These are phyloP conservation scores for Etheostoma cragini DNA, from an alignment of 2,113 vertebrate species.

Conservation along the genomic window DNA sequence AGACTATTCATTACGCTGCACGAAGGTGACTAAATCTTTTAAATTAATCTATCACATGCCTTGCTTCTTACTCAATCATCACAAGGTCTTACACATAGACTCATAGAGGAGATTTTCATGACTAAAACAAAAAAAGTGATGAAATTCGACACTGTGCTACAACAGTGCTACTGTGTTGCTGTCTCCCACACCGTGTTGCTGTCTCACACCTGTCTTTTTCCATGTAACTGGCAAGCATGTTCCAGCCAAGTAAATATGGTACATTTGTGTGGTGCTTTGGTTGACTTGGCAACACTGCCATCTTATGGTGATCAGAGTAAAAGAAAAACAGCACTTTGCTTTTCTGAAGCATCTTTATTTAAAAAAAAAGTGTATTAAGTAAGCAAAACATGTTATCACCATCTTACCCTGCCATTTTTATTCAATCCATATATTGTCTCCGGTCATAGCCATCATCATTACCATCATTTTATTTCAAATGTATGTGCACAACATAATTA, in stretches of 20 bases:
- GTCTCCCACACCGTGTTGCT: slow-evolving; percentile 10
- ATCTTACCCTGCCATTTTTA: background rate
- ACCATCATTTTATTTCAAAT: slow-evolving; percentile 17
- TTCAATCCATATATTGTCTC: background rate
- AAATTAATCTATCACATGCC: slow-evolving; percentile 1
- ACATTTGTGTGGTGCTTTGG: slow-evolving; percentile 23
- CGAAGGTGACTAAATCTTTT: slow-evolving; percentile 35
- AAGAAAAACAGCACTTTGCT: background rate
- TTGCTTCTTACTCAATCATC: background rate
- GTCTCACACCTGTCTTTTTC: background rate
- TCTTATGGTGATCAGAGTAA: slow-evolving; percentile 74
- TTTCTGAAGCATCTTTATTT: slow-evolving; percentile 42
- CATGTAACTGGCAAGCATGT: slow-evolving; percentile 42
- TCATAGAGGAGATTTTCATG: background rate
- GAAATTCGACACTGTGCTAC: background rate
- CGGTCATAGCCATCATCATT: slow-evolving; percentile 20
- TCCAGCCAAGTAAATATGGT: slow-evolving; percentile 30
- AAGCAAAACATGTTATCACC: slow-evolving; percentile 7
- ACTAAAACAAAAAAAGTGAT: background rate
- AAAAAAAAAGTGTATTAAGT: slow-evolving; percentile 25
- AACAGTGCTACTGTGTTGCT: background rate
- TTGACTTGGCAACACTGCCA: slow-evolving; percentile 85
- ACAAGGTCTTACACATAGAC: background rate
- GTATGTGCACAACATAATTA: background rate
- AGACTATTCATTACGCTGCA: slow-evolving; percentile 29